phyloP scores from a whole-genome alignment of 2,797 vertebrate genomes.

The Scyliorhinus canicula region DNA sequence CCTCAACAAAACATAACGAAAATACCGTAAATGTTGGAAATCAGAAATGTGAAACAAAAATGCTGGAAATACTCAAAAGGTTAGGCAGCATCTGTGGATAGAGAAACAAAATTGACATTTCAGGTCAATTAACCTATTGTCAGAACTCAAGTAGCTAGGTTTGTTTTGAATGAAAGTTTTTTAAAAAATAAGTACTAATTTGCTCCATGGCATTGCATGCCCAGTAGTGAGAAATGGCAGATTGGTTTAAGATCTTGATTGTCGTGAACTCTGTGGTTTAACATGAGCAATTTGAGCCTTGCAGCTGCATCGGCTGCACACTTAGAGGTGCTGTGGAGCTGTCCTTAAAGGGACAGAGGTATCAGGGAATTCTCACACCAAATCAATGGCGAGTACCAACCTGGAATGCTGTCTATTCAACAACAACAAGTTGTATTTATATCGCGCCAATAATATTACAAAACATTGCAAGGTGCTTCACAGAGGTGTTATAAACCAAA shows the following conservation, averaged over 20 bases:
- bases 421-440: not conserved
- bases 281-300: not conserved
- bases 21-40: not conserved
- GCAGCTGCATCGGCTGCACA: not conserved
- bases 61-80: not conserved
- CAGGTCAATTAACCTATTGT: not conserved
- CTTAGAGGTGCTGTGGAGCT: conserved; percentile 33
- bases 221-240: not conserved
- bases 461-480: not conserved
- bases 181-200: not conserved
- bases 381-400: not conserved
- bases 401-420: not conserved
- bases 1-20: not conserved
- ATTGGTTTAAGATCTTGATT: not conserved
- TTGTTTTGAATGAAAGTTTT: not conserved
- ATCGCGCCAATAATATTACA: not conserved
- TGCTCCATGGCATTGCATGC: not conserved
- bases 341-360: not conserved
- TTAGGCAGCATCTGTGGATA: not conserved
- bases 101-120: not conserved
- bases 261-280: not conserved
- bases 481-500: not conserved
- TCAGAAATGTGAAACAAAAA: too few species aligned
- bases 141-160: not conserved
- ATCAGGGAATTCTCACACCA: not conserved